A percentile compares a stretch with the other conserved stretches of the same genome.
Evolutionary conservation across 2,797 vertebrate species (phyloP).

Genomic region (Sebastes cheni): DNA sequence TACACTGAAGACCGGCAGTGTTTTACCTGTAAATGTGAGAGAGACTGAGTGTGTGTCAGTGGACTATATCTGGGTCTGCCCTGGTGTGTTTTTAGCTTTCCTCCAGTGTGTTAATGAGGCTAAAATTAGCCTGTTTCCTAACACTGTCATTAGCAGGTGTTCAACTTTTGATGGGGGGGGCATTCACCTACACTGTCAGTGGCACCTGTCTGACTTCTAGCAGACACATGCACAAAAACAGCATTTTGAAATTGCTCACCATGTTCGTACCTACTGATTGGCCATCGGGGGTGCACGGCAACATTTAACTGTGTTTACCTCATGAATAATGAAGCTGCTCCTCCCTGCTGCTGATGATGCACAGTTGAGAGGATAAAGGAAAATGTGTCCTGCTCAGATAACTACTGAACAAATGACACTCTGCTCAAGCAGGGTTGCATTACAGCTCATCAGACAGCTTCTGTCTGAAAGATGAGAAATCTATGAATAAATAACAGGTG

Average conservation of each 20-base stretch:
- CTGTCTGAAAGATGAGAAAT: conserved; percentile 4
- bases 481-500: neutral
- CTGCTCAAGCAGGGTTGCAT: conserved; percentile 31
- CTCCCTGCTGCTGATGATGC: too few relatives aligned
- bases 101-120: conserved; percentile 34
- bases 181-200: neutral
- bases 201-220: neutral
- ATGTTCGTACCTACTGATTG: neutral
- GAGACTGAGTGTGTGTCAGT: neutral
- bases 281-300: neutral
- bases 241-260: neutral
- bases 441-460: conserved; percentile 14
- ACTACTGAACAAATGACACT: conserved; percentile 18
- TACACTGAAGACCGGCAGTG: neutral
- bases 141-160: conserved; percentile 54
- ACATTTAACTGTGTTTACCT: neutral
- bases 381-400: neutral
- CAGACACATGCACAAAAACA: neutral
- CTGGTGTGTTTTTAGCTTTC: conserved; percentile 19
- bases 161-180: neutral
- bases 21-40: neutral
- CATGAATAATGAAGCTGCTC: neutral
- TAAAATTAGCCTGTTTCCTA: conserved; percentile 43
- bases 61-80: neutral
- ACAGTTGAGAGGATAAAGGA: neutral